Conservation (phyloP, 2,888 invertebrate species). For the Hirudinaria manillensis region DNA sequence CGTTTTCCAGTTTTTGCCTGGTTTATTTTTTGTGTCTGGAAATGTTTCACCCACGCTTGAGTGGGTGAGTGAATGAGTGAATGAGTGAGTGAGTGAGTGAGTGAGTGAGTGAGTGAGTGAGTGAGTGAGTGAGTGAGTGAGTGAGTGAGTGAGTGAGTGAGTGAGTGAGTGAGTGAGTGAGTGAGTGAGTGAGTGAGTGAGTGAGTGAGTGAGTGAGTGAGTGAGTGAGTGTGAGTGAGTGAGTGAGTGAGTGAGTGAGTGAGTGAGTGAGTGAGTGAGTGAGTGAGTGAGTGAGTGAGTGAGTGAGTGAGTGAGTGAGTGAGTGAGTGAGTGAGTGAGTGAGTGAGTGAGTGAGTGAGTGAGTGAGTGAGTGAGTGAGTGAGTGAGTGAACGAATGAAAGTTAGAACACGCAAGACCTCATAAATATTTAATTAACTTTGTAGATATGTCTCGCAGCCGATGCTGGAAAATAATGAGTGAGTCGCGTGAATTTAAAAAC, state of each 20-base stretch:
- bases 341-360: conserved; percentile 5
- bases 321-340: conserved; percentile 11
- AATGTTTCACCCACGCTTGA: background rate
- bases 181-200: background rate
- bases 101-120: background rate
- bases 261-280: no score
- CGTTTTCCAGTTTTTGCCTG: no score
- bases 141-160: conserved; percentile 8
- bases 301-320: background rate
- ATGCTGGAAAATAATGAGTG: no score
- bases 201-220: no score
- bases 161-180: conserved; percentile 2
- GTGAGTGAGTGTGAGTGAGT: background rate
- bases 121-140: conserved; percentile 11
- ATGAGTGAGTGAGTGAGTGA: background rate
- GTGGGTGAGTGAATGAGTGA: no score
- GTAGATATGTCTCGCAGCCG: no score
- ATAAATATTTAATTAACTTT: no score
- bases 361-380: conserved; percentile 6
- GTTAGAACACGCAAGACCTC: no score
- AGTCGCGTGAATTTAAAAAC: no score
- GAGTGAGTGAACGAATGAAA: background rate
- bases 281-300: background rate
- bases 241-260: background rate
- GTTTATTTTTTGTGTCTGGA: no score